Evolutionary conservation across 2,113 vertebrate genomes (phyloP).

Genomic region (Melierax canorus): DNA sequence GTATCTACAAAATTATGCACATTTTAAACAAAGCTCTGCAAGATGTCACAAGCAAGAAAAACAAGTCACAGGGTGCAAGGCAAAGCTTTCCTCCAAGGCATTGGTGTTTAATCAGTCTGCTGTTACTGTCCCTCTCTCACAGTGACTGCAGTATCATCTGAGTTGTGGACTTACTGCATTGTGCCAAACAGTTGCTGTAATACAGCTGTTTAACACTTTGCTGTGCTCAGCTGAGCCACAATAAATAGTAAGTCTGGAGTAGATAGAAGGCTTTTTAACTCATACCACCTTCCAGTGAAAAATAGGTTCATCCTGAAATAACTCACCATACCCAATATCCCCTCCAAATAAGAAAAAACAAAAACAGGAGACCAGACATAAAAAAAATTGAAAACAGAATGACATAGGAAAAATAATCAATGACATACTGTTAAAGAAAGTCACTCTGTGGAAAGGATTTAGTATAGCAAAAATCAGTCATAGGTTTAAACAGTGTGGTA

Average conservation of each 20-base stretch:
- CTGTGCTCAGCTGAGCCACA: not conserved
- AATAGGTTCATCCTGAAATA: not conserved
- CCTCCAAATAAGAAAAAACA: not conserved
- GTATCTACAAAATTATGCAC: constrained; percentile 12
- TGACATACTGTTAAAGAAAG: not conserved
- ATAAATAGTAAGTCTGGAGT: not conserved
- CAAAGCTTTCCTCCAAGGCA: not conserved
- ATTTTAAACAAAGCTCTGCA: constrained; percentile 7
- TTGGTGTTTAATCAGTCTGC: not conserved
- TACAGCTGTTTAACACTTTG: not conserved
- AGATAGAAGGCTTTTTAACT: not conserved
- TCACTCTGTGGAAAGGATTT: not conserved
- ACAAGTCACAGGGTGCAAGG: not conserved
- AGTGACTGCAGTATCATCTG: not conserved
- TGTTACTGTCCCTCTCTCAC: not conserved
- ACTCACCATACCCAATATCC: not conserved
- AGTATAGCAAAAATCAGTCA: not conserved
- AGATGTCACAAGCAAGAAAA: not conserved
- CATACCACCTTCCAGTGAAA: not conserved
- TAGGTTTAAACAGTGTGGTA: not conserved
- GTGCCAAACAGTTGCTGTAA: not conserved
- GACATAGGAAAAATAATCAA: not conserved
- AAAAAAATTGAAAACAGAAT: not conserved
- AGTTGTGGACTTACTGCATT: not conserved
- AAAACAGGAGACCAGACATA: not conserved